Evolutionary conservation across 1,140 invertebrate species (phyloP).

Genomic region (Radopholus similis): DNA sequence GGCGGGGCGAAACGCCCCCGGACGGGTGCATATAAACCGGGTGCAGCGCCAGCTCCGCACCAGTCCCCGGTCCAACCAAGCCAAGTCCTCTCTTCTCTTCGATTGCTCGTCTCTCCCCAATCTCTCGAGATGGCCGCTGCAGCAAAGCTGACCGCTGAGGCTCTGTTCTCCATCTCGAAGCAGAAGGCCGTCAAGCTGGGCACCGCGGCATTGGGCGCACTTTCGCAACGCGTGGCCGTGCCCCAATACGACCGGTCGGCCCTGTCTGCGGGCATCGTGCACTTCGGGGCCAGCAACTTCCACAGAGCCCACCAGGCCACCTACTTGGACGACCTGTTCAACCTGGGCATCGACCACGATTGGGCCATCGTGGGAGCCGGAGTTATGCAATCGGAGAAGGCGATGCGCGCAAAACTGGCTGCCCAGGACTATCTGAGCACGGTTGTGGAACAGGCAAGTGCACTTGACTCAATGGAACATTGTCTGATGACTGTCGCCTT

Average conservation of each 20-base stretch:
- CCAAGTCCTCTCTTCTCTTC: too few species aligned
- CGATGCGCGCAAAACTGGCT: neutral
- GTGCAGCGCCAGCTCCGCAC: too few species aligned
- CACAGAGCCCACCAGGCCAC: neutral
- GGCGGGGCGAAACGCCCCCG: too few species aligned
- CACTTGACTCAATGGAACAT: neutral
- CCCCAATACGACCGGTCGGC: neutral
- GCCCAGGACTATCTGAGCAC: neutral
- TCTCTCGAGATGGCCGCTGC: too few species aligned
- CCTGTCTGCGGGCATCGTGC: neutral
- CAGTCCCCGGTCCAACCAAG: too few species aligned
- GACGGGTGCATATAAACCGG: too few species aligned
- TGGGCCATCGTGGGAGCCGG: neutral
- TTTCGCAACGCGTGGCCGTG: too few species aligned
- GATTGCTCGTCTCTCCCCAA: too few species aligned
- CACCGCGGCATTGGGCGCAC: too few species aligned
- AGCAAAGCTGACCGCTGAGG: too few species aligned
- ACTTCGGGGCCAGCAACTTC: neutral
- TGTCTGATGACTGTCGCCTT: neutral
- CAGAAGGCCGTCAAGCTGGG: too few species aligned
- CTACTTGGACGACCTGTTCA: neutral
- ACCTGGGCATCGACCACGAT: neutral
- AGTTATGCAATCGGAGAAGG: neutral
- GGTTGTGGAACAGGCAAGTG: neutral
- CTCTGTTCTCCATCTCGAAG: too few species aligned